Conservation (phyloP, 2,888 invertebrate species). For the Dasysyrphus albostriatus region DNA sequence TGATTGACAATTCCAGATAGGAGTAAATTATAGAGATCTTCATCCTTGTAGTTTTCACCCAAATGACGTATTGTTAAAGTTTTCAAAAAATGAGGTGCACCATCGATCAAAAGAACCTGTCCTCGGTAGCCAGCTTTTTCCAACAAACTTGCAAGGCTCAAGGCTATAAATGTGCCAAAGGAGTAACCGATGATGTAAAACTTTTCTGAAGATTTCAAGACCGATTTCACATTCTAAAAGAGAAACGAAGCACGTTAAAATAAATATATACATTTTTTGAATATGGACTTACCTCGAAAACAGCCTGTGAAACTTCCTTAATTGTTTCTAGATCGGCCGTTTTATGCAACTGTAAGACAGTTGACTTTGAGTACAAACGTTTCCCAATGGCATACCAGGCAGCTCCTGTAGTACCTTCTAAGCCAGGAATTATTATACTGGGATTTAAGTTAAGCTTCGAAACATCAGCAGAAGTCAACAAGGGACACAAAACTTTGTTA, state of each 20-base stretch:
- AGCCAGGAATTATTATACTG: constrained; percentile 86
- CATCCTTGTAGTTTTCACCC: constrained; percentile 79
- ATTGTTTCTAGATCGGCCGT: constrained; percentile 79
- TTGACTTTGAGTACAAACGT: constrained; percentile 78
- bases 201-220: constrained; percentile 86
- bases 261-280: neutral
- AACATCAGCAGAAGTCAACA: constrained; percentile 83
- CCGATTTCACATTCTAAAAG: constrained; percentile 86
- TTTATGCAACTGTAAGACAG: constrained; percentile 80
- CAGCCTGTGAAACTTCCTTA: constrained; percentile 78
- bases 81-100: constrained; percentile 89
- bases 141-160: constrained; percentile 90
- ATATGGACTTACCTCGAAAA: constrained; percentile 78
- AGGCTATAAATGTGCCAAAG: constrained; percentile 91
- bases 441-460: constrained; percentile 78
- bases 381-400: constrained; percentile 82
- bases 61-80: constrained; percentile 81
- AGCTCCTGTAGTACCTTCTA: constrained; percentile 87
- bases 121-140: constrained; percentile 88
- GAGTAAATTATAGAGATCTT: constrained; percentile 80
- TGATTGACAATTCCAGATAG: constrained; percentile 79
- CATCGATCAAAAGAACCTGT: constrained; percentile 90
- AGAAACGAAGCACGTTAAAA: neutral
- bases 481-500: constrained; percentile 85
- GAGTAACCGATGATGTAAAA: constrained; percentile 95